Evolutionary conservation across 1,140 invertebrate genomes (phyloP).

Genomic region (Drosophila yakuba): DNA sequence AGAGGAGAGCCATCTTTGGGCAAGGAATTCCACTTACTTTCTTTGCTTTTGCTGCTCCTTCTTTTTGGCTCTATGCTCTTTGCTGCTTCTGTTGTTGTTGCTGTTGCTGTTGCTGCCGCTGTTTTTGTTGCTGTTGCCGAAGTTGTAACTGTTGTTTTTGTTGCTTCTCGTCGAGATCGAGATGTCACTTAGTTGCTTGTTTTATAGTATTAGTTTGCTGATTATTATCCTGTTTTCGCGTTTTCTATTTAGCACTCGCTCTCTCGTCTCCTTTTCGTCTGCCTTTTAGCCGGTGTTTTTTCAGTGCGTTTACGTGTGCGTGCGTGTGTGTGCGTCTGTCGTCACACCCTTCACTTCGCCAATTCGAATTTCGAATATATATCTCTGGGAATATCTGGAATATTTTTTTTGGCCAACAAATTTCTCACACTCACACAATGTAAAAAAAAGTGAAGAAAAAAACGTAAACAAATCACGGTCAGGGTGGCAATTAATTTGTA

Average conservation of each 20-base stretch:
- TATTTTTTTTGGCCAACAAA: constrained; percentile 28
- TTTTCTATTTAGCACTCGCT: constrained; percentile 52
- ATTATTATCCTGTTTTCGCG: constrained; percentile 38
- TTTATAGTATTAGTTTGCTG: constrained; percentile 42
- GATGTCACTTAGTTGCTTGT: constrained; percentile 33
- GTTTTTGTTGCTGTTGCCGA: constrained; percentile 23
- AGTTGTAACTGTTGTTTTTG: constrained; percentile 15
- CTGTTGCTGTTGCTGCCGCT: constrained; percentile 15
- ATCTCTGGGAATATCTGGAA: constrained; percentile 24
- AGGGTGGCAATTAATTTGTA: constrained; percentile 40
- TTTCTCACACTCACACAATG: constrained; percentile 68
- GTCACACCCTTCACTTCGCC: constrained; percentile 75
- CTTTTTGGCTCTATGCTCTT: constrained; percentile 26
- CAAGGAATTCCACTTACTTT: constrained; percentile 81
- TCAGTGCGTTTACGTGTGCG: constrained; percentile 18
- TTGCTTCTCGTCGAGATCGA: constrained; percentile 23
- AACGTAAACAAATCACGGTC: constrained; percentile 76
- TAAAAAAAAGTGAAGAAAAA: constrained; percentile 70
- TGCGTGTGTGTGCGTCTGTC: constrained; percentile 55
- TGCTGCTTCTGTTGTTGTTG: constrained; percentile 25
- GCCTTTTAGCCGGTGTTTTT: constrained; percentile 55
- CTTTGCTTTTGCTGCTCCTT: constrained; percentile 50
- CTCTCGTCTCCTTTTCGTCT: constrained; percentile 32
- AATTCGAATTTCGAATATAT: constrained; percentile 54
- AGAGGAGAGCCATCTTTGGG: constrained; percentile 66